These are phyloP conservation scores for Bovichtus diacanthus DNA, from an alignment of 2,797 vertebrate species.

Conservation along the genomic window DNA sequence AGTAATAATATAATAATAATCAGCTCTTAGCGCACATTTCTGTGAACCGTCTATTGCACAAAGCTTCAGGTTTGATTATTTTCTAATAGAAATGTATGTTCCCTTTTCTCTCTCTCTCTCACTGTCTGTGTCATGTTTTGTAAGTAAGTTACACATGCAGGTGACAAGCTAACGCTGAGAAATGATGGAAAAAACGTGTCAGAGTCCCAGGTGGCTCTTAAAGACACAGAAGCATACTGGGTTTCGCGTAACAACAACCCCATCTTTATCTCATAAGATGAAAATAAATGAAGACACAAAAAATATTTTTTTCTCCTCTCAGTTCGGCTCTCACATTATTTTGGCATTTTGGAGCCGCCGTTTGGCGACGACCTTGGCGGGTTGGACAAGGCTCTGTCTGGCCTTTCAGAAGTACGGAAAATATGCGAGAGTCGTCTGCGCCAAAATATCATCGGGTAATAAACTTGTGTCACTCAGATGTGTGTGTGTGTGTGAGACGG, in stretches of 20 bases:
- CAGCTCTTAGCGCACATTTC: not conserved
- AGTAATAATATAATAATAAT: no score
- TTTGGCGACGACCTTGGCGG: not conserved
- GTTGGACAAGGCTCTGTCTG: constrained; percentile 4
- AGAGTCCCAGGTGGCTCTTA: not conserved
- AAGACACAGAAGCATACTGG: not conserved
- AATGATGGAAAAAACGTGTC: not conserved
- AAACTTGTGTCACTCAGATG: constrained; percentile 17
- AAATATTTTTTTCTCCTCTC: not conserved
- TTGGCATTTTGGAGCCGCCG: not conserved
- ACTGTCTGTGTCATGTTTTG: not conserved
- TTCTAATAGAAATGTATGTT: not conserved
- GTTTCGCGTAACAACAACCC: not conserved
- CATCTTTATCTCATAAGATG: not conserved
- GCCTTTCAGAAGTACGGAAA: constrained; percentile 1
- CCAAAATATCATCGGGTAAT: constrained; percentile 4
- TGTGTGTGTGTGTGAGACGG: constrained; percentile 28
- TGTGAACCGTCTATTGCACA: not conserved
- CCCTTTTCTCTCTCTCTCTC: not conserved
- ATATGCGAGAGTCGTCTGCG: not conserved
- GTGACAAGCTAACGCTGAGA: not conserved
- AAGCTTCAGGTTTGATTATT: not conserved
- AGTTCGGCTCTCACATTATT: not conserved
- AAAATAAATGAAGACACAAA: not conserved
- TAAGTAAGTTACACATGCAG: not conserved